Evolutionary conservation across 2,888 invertebrate species (phyloP), one percentile per base, ranked within the genome.

Genomic region (Chrysolina americana): DNA sequence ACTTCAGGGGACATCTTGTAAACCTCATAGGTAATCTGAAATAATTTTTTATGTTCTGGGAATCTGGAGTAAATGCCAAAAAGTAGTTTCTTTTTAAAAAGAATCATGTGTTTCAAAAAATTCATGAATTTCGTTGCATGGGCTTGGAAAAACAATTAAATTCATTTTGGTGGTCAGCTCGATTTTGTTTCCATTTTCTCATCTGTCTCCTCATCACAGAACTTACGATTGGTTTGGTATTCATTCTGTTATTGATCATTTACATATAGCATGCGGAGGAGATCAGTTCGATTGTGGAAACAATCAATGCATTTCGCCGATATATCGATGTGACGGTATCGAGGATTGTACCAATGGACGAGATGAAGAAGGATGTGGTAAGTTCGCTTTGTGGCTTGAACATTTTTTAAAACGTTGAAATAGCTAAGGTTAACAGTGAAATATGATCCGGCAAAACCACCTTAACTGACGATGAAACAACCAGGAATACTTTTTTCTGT

Each of bases 281-380:
- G 82, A 86, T 63, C 85, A 91, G 81, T 89, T 90, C 82, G 88
- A 89, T 28, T 92, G 92, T 83, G 87, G 87, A 76, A 88, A 89
- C 72, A 59, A 59, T 36, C 87, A 87, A 73, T 92, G 91, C 84
- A 88, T 88, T 83, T 88, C 87, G 81, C 77, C 73, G 5, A 74
- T 78, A 8, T 84, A 84, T 13, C 81, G 89, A 79, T 93, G 93
- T 84, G 90, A 93, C 83, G 88, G 89, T 41, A 86, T 83, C 15
- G 73, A 79, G 36, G 92, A 93, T 83, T 93, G 93, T 85, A 86
- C 87, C 62, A 90, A 91, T 83, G 89, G 89, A 71, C 89, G 89
- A 62, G 93, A 93, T 85, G 93, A 93, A 87, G 75, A 79, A 9
- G 87, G 89, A 79, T 93, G 93, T 84, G 86, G 86, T 89, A 88